Evolutionary conservation across 2,888 invertebrate species (phyloP).

Genomic region (Blomia tropicalis): DNA sequence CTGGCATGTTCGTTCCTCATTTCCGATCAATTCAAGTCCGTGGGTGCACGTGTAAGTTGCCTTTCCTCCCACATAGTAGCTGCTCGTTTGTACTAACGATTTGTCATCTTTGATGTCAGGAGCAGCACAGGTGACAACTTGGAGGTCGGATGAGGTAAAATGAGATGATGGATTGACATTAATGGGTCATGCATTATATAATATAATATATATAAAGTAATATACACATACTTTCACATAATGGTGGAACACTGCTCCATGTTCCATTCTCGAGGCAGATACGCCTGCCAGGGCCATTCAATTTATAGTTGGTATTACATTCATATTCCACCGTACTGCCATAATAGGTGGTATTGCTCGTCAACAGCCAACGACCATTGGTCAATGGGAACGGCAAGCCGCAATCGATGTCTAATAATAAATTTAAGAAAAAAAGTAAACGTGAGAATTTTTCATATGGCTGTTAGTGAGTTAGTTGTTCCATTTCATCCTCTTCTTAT

Average conservation of each 20-base stretch:
- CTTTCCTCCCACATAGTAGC: conserved; percentile 49
- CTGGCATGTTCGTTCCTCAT: conserved; percentile 53
- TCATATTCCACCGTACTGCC: conserved; percentile 69
- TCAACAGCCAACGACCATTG: conserved; percentile 58
- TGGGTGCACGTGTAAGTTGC: conserved; percentile 66
- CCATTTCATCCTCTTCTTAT: too few species aligned
- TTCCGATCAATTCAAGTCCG: conserved; percentile 61
- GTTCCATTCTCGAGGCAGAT: conserved; percentile 73
- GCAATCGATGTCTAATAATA: conserved; percentile 49
- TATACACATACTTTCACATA: conserved; percentile 42
- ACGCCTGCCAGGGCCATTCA: conserved; percentile 64
- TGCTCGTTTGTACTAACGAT: conserved; percentile 26
- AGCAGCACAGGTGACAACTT: conserved; percentile 28
- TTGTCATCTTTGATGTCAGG: conserved; percentile 28
- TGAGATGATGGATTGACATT: not conserved
- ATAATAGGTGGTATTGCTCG: conserved; percentile 73
- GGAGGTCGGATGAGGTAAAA: too few species aligned
- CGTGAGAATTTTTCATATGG: not conserved
- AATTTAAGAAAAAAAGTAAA: not conserved
- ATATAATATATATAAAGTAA: not conserved
- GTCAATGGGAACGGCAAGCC: conserved; percentile 53
- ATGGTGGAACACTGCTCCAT: conserved; percentile 67
- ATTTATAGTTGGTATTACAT: conserved; percentile 59
- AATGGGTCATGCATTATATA: not conserved
- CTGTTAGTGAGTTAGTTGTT: not conserved